These are phyloP conservation scores for Baryphthengus martii DNA, from an alignment of 2,113 vertebrate species.

Conservation along the genomic window DNA sequence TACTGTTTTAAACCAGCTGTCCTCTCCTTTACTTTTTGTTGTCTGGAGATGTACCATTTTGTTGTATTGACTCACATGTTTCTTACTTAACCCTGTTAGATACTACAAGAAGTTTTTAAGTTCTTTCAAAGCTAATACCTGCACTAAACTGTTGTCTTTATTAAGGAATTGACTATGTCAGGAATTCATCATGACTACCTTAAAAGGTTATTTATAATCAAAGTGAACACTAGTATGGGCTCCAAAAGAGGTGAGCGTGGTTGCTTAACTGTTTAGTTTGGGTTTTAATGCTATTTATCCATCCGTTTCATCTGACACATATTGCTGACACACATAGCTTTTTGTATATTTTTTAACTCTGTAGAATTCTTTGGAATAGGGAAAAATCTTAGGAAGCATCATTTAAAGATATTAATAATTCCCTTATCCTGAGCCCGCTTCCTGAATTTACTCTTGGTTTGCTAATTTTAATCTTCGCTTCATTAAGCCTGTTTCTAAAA, in stretches of 20 bases:
- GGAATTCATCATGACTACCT: neutral
- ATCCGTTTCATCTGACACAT: neutral
- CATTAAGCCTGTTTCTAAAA: neutral
- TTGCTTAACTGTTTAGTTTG: neutral
- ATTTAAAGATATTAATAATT: neutral
- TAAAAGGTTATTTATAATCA: neutral
- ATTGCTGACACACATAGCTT: neutral
- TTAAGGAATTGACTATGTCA: neutral
- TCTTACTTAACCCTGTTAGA: neutral
- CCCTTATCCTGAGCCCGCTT: neutral
- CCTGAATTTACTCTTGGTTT: neutral
- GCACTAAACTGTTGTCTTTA: neutral
- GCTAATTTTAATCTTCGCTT: slow-evolving; percentile 1
- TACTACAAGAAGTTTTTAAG: neutral
- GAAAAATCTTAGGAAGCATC: neutral
- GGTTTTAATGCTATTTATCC: neutral
- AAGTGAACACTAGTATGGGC: neutral
- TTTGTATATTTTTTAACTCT: neutral
- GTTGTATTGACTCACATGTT: neutral
- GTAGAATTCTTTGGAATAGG: neutral
- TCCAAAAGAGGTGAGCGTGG: neutral
- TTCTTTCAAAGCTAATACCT: neutral
- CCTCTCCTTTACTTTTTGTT: neutral
- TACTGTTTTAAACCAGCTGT: neutral
- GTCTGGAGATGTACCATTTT: neutral